Evolutionary conservation across 2,113 vertebrate species (phyloP).

Genomic region (Spilogale gracilis): DNA sequence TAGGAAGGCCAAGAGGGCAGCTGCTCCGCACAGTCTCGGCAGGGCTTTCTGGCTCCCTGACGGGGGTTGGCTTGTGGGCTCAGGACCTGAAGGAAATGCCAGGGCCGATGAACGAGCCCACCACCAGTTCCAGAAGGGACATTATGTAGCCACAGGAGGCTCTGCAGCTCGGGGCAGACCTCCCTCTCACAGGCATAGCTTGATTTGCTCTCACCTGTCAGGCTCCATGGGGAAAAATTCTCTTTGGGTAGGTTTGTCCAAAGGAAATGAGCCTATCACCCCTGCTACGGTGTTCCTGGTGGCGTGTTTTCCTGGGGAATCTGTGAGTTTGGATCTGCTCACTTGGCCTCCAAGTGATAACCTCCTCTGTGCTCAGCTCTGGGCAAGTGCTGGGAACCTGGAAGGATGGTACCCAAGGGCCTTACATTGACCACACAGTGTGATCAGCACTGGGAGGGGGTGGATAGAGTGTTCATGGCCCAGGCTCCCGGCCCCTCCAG

Average conservation of each 20-base stretch:
- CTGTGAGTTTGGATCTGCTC: not conserved
- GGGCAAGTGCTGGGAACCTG: not conserved
- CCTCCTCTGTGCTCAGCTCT: not conserved
- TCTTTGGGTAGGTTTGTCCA: not conserved
- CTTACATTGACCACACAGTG: not conserved
- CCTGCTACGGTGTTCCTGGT: not conserved
- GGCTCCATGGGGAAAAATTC: not conserved
- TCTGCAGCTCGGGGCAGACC: not conserved
- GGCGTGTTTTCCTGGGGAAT: not conserved
- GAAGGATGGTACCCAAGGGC: not conserved
- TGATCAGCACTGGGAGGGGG: not conserved
- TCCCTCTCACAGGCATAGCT: not conserved
- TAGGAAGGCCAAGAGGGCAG: not conserved
- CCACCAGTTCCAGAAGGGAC: not conserved
- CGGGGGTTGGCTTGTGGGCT: too few species aligned
- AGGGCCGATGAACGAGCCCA: not conserved
- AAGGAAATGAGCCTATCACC: not conserved
- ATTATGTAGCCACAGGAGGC: not conserved
- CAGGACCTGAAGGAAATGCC: not conserved
- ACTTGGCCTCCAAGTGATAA: not conserved
- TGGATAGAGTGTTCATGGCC: accelerated
- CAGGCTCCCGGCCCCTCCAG: not conserved
- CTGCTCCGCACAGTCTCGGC: not conserved
- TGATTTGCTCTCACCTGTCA: not conserved
- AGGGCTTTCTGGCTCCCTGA: not conserved